Evolutionary conservation across 2,797 vertebrate genomes (phyloP).

Genomic region (Chaetophractus vellerosus): DNA sequence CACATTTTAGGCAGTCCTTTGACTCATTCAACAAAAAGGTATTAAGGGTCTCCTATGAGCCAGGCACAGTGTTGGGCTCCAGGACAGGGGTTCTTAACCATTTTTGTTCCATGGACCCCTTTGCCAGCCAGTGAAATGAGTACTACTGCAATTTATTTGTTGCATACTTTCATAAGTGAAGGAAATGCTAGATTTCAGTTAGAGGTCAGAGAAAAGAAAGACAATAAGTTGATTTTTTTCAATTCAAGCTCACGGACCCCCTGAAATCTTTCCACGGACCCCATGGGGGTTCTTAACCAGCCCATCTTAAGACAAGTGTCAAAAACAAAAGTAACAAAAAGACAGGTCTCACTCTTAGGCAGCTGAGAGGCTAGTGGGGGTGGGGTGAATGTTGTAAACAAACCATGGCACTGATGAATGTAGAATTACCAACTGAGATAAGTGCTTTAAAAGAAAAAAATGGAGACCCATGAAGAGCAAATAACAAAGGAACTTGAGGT

Average conservation of each 20-base stretch:
- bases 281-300: too few relatives aligned
- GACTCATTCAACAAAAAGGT: slow-evolving; percentile 17
- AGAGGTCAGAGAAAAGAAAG: too few relatives aligned
- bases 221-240: too few relatives aligned
- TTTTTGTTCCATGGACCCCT: too few relatives aligned
- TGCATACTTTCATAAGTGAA: too few relatives aligned
- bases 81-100: not conserved
- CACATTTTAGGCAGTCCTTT: not conserved
- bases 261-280: too few relatives aligned
- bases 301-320: too few relatives aligned
- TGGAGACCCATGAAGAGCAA: not conserved
- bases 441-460: slow-evolving; percentile 49
- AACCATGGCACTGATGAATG: not conserved
- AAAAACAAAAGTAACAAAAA: slow-evolving; percentile 6
- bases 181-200: too few relatives aligned
- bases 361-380: not conserved
- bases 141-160: too few relatives aligned
- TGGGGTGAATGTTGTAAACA: not conserved
- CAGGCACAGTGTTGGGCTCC: slow-evolving; percentile 2
- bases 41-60: not conserved
- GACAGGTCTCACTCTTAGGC: not conserved
- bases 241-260: too few relatives aligned
- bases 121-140: too few relatives aligned
- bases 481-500: slow-evolving; percentile 36
- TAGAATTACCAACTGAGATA: slow-evolving; percentile 49